Base-by-base conservation (phyloP, 2,888 invertebrate genomes). In the Bimastos eiseni region DNA sequence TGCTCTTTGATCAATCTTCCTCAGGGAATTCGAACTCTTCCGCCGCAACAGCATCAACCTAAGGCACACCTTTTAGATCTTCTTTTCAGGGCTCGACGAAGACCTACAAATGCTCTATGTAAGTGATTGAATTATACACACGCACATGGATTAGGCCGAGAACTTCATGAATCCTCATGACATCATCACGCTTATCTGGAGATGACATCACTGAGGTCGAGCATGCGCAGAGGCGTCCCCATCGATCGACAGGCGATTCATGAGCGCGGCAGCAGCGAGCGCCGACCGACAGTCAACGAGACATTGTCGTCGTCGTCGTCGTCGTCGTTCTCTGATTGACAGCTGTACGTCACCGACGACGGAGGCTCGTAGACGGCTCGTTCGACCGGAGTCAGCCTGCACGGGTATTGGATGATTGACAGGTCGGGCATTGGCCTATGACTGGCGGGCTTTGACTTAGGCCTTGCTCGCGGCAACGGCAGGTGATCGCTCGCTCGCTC, bases 381-480 rank as follows among this genome's bases (percentile, higher is more conserved):
- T 30, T 70, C n/a, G 70, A 17, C 70, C 11, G n/a, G 70, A 70
- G 70, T 70, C 70, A 70, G 70, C 70, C 11, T 11, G 70, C 70
- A 70, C 8, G 70, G 30, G 70, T n/a, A 70, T 30, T 36, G 36
- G 17, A 86, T 86, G 86, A 86, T 86, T 86, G 86, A 86, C 86
- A 86, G 36, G 86, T 34, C 34, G 34, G 86, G 86, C 86, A 24
- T 19, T 86, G 86, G 86, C 86, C 86, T 86, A 37, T 86, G 86
- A 86, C 86, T 86, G 86, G 86, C 86, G 86, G 86, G 86, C 86
- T 86, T 86, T 36, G 36, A 86, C 86, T 37, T 86, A 86, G 86
- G 86, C 86, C 86, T 34, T 19, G 86, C 86, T 21, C 17, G 24
- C 86, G 86, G 86, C 34, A 86, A 24, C 30, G 86, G 86, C 86